Evolutionary conservation across 2,888 invertebrate genomes (phyloP).

Genomic region (Caenorhabditis virilis): DNA sequence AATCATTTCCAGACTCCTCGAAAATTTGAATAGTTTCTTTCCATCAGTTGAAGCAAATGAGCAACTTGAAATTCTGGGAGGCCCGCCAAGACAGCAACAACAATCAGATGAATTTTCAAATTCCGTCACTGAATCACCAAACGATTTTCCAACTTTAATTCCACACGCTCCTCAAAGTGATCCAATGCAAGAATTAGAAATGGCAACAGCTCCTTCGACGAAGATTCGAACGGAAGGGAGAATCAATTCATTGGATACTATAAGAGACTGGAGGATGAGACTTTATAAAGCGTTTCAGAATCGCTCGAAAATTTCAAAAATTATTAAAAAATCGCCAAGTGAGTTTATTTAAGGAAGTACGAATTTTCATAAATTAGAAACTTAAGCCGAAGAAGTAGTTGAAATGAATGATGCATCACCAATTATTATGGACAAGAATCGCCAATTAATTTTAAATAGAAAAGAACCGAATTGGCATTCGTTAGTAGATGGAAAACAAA

Average conservation of each 20-base stretch:
- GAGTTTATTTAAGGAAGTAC: constrained; percentile 1
- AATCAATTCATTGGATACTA: constrained; percentile 33
- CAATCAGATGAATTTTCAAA: background rate
- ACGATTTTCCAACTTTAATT: constrained; percentile 18
- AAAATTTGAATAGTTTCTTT: constrained; percentile 43
- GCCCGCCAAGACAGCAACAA: background rate
- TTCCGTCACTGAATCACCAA: constrained; percentile 10
- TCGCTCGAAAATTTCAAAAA: constrained; percentile 21
- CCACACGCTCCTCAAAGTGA: constrained; percentile 5
- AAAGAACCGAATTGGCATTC: constrained; percentile 35
- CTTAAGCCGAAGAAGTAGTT: constrained; percentile 17
- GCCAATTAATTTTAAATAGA: constrained; percentile 37
- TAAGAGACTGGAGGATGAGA: constrained; percentile 56
- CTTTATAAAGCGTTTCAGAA: constrained; percentile 59
- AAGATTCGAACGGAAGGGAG: constrained; percentile 28
- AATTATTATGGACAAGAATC: constrained; percentile 40
- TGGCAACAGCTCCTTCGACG: constrained; percentile 8
- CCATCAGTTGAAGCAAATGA: constrained; percentile 4
- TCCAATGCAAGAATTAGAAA: constrained; percentile 6
- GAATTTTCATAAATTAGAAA: constrained; percentile 7
- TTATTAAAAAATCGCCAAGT: constrained; percentile 21
- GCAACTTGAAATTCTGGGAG: constrained; percentile 4
- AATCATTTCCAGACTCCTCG: constrained; percentile 13
- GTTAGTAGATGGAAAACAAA: constrained; percentile 20
- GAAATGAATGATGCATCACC: constrained; percentile 36